A percentile compares a stretch with the other conserved stretches of the same genome.
Evolutionary conservation across 2,113 vertebrate species (phyloP).

Genomic region (Cyanoramphus novaezelandiae): DNA sequence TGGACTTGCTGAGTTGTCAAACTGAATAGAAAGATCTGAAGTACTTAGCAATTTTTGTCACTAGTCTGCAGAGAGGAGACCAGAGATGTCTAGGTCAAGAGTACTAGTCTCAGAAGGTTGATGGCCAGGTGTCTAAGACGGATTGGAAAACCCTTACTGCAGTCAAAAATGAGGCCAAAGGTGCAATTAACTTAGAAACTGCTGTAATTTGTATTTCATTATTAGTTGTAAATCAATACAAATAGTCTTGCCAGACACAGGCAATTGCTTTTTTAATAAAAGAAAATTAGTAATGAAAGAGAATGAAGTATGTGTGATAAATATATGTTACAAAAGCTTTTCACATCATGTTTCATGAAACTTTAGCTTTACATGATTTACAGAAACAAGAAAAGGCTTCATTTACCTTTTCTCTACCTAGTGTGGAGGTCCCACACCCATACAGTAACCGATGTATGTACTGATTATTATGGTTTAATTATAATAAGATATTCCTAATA

Average conservation of each 20-base stretch:
- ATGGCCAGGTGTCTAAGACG: conserved; percentile 11
- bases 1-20: background rate
- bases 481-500: background rate
- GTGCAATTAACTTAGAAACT: conserved; percentile 53
- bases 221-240: conserved; percentile 53
- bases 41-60: background rate
- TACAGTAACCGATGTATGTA: background rate
- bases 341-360: background rate
- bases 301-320: background rate
- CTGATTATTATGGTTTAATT: background rate
- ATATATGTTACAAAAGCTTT: background rate
- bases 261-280: conserved; percentile 48
- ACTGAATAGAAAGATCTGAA: background rate
- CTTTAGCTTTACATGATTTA: background rate
- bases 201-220: conserved; percentile 48
- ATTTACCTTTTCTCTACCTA: background rate
- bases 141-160: conserved; percentile 17
- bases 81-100: background rate
- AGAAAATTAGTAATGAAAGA: conserved; percentile 40
- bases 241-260: conserved; percentile 35
- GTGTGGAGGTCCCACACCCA: background rate
- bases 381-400: background rate
- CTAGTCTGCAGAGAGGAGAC: background rate
- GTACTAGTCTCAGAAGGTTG: background rate
- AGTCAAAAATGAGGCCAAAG: conserved; percentile 47